Evolutionary conservation across 2,888 invertebrate genomes (phyloP).

Genomic region (Dynastes maya): DNA sequence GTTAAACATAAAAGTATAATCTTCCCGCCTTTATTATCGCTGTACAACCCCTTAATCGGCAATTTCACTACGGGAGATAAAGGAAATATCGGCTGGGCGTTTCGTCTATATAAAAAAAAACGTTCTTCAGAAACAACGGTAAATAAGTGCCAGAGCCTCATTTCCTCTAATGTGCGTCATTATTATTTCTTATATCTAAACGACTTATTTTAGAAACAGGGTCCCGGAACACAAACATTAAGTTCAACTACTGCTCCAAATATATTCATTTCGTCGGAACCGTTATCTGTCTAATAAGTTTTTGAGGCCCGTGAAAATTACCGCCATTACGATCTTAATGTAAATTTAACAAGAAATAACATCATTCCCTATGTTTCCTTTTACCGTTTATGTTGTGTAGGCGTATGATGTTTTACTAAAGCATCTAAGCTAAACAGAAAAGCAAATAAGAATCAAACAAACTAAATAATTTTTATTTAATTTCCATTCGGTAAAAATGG

Average conservation of each 20-base stretch:
- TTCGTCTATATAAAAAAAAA: slow-evolving; percentile 34
- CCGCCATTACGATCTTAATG: slow-evolving; percentile 19
- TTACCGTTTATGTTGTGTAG: not conserved
- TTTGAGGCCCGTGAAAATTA: slow-evolving; percentile 16
- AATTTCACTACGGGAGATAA: slow-evolving; percentile 41
- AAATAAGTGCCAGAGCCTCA: slow-evolving; percentile 45
- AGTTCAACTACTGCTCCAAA: slow-evolving; percentile 36
- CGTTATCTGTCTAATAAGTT: slow-evolving; percentile 31
- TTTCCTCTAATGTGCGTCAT: slow-evolving; percentile 48
- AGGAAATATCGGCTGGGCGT: slow-evolving; percentile 35
- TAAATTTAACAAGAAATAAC: slow-evolving; percentile 12
- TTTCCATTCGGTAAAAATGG: no score
- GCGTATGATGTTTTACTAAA: no score
- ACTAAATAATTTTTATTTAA: no score
- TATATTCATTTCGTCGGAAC: slow-evolving; percentile 36
- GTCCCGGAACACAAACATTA: slow-evolving; percentile 27
- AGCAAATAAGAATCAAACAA: no score
- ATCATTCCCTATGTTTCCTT: not conserved
- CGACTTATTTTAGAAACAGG: slow-evolving; percentile 38
- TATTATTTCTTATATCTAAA: slow-evolving; percentile 48
- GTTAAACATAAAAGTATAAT: not conserved
- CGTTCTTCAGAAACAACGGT: slow-evolving; percentile 37
- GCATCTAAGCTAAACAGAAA: no score
- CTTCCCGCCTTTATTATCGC: slow-evolving; percentile 30
- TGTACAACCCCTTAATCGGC: slow-evolving; percentile 43